Conservation (phyloP, 2,113 vertebrate genomes). For the Campylorhamphus procurvoides region DNA sequence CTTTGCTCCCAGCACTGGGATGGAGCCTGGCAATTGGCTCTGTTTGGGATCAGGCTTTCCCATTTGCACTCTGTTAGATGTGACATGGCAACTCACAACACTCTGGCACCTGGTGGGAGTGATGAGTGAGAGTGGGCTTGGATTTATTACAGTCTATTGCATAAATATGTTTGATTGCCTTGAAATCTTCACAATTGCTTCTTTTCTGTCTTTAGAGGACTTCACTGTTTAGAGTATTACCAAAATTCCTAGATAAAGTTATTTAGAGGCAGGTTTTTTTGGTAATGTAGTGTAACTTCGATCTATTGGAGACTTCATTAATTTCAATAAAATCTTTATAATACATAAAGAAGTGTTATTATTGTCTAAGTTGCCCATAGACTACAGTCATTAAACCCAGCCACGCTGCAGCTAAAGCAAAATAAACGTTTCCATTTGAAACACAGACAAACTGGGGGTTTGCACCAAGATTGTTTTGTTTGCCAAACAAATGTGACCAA, state of each 20-base stretch:
- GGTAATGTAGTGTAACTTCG: neutral
- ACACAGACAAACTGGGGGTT: neutral
- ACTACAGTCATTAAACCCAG: neutral
- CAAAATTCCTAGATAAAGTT: neutral
- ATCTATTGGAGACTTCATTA: neutral
- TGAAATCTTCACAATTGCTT: neutral
- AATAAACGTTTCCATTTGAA: neutral
- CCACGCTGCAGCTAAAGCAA: neutral
- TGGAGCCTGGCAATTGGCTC: neutral
- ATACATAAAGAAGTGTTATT: neutral
- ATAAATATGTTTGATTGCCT: neutral
- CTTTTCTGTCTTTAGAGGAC: neutral
- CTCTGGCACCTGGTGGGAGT: neutral
- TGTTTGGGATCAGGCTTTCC: neutral
- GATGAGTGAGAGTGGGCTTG: slow-evolving; percentile 20
- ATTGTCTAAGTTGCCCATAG: neutral
- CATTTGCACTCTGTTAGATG: neutral
- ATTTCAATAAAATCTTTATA: neutral
- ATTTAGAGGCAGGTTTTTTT: neutral
- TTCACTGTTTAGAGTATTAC: neutral
- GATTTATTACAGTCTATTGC: neutral
- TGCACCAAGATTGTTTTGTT: neutral
- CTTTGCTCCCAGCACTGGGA: slow-evolving; percentile 6
- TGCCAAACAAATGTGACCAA: neutral
- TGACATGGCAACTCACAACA: slow-evolving; percentile 25